phyloP scores from a whole-genome alignment of 2,797 vertebrate species.

The Calcarius lapponicus region DNA sequence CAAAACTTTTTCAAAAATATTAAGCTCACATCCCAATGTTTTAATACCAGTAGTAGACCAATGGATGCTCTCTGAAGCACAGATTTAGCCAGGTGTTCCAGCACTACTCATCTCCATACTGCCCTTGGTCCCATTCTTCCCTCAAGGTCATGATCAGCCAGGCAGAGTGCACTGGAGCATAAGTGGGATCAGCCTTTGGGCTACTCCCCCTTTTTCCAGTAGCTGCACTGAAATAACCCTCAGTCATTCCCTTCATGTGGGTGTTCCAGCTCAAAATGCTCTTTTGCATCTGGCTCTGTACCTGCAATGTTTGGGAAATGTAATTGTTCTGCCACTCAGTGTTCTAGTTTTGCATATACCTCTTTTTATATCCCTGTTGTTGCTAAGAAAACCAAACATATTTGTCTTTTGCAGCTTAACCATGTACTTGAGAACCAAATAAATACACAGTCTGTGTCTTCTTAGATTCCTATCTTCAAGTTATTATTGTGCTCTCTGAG shows the following conservation, averaged over 20 bases:
- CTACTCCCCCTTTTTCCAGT: background rate
- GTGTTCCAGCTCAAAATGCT: background rate
- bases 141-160: background rate
- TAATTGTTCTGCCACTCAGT: background rate
- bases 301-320: background rate
- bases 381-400: slow-evolving; percentile 28
- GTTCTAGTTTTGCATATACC: background rate
- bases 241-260: background rate
- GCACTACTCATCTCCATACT: background rate
- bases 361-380: background rate
- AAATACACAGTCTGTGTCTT: background rate
- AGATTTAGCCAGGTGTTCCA: background rate
- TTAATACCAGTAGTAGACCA: background rate
- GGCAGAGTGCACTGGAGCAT: background rate
- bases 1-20: background rate
- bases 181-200: background rate
- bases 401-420: slow-evolving; percentile 14
- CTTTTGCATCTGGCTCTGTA: background rate
- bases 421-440: slow-evolving; percentile 5
- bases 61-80: background rate
- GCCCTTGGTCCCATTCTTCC: background rate
- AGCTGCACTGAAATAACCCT: background rate
- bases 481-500: slow-evolving; percentile 30
- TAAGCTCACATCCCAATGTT: fast-evolving
- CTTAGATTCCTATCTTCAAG: slow-evolving; percentile 20